Percentiles rank a stretch among this genome's conserved stretches.
Conservation (phyloP, 1,140 invertebrate species). For the Leguminivora glycinivorella region DNA sequence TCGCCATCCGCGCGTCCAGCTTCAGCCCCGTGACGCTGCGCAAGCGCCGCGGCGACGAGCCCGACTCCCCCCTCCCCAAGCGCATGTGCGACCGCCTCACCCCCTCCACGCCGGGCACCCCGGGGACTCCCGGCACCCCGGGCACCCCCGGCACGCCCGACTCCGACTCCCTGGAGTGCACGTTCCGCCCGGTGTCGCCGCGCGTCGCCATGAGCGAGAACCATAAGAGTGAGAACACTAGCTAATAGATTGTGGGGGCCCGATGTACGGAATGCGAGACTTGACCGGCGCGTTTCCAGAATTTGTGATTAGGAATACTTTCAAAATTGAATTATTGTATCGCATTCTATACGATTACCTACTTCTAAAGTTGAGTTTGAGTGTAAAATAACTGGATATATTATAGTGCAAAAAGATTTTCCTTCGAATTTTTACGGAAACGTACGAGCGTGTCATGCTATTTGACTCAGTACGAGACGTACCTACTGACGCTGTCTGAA, state of each 20-base stretch:
- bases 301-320: too few relatives aligned
- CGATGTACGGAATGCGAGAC: constrained; percentile 13
- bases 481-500: too few relatives aligned
- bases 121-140: constrained; percentile 37
- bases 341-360: too few relatives aligned
- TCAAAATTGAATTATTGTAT: too few relatives aligned
- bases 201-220: constrained; percentile 53
- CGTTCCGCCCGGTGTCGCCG: constrained; percentile 66
- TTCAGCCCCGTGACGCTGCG: constrained; percentile 85
- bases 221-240: constrained; percentile 56
- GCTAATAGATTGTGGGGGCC: constrained; percentile 51
- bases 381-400: too few relatives aligned
- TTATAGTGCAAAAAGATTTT: too few relatives aligned
- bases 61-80: constrained; percentile 78
- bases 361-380: too few relatives aligned
- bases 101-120: constrained; percentile 52
- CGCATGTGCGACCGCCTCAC: constrained; percentile 65
- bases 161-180: constrained; percentile 65
- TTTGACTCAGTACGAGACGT: too few relatives aligned
- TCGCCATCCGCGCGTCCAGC: constrained; percentile 87
- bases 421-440: too few relatives aligned
- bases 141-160: constrained; percentile 53
- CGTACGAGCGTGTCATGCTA: too few relatives aligned
- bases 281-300: background rate
- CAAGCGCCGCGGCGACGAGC: constrained; percentile 89